These are phyloP conservation scores for Lampris megalopsis DNA, from an alignment of 2,113 vertebrate genomes.

Conservation along the genomic window DNA sequence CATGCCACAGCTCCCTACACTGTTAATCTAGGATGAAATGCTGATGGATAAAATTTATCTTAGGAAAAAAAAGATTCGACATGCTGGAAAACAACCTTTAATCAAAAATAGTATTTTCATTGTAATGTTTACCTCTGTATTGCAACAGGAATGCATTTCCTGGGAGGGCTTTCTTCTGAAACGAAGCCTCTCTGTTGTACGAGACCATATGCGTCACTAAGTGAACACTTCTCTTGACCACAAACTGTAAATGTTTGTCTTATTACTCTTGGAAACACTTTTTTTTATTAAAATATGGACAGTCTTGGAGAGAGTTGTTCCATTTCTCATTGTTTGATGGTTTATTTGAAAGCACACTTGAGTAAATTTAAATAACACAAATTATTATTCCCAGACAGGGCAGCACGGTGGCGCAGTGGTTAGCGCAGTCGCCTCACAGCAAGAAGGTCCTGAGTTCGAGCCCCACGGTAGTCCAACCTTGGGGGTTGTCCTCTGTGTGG, in stretches of 20 bases:
- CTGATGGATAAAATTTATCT: conserved; percentile 70
- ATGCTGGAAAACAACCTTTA: conserved; percentile 83
- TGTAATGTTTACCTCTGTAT: conserved; percentile 82
- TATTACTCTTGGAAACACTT: conserved; percentile 82
- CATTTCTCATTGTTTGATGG: conserved; percentile 43
- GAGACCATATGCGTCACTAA: conserved; percentile 80
- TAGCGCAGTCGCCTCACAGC: too few species aligned
- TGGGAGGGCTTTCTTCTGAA: conserved; percentile 72
- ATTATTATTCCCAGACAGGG: too few species aligned
- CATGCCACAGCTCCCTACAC: conserved; percentile 65
- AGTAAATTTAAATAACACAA: conserved; percentile 11
- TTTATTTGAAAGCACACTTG: conserved; percentile 23
- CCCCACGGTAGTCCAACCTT: too few species aligned
- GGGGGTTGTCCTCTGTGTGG: too few species aligned
- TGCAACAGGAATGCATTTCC: conserved; percentile 77
- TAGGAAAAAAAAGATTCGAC: conserved; percentile 63
- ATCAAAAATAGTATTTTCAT: conserved; percentile 73
- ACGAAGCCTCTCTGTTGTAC: conserved; percentile 79
- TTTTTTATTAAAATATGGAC: conserved; percentile 79
- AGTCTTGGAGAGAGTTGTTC: conserved; percentile 65
- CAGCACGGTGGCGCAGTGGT: too few species aligned
- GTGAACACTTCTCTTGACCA: conserved; percentile 81
- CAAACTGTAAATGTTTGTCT: conserved; percentile 82
- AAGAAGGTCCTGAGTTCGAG: too few species aligned
- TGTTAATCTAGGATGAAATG: conserved; percentile 76